Conservation (phyloP, 2,888 invertebrate genomes). For the Zaprionus bogoriensis region DNA sequence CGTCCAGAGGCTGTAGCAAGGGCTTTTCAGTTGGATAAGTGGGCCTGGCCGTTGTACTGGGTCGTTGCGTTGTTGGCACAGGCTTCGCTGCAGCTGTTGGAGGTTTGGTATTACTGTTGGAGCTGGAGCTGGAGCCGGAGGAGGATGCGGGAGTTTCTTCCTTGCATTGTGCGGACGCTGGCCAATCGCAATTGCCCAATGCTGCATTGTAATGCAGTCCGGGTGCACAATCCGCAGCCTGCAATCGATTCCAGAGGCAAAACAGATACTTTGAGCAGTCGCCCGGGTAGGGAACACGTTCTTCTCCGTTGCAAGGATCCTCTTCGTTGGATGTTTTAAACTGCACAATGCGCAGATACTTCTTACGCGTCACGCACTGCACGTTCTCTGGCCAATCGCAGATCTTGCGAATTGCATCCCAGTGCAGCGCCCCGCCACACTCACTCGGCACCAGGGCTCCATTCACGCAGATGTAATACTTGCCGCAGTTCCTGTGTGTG, state of each 20-base stretch:
- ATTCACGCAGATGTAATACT: conserved; percentile 91
- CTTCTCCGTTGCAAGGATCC: conserved; percentile 86
- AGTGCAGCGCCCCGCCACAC: conserved; percentile 90
- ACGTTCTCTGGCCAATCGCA: conserved; percentile 90
- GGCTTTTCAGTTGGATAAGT: conserved; percentile 79
- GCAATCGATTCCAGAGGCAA: conserved; percentile 91
- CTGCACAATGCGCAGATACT: conserved; percentile 76
- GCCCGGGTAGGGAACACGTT: conserved; percentile 86
- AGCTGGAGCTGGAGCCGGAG: conserved; percentile 7
- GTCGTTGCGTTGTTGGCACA: conserved; percentile 72
- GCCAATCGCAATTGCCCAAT: conserved; percentile 89
- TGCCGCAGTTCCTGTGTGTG: conserved; percentile 88
- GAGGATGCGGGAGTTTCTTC: conserved; percentile 17
- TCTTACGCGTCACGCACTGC: conserved; percentile 84
- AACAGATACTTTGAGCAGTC: conserved; percentile 90
- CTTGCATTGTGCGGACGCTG: conserved; percentile 86
- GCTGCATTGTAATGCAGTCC: conserved; percentile 90
- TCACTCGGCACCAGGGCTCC: conserved; percentile 87
- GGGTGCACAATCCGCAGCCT: conserved; percentile 88
- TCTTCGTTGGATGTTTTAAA: conserved; percentile 79
- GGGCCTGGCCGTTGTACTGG: conserved; percentile 73
- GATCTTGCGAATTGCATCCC: conserved; percentile 86
- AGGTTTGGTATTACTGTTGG: conserved; percentile 38
- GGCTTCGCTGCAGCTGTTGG: conserved; percentile 59
- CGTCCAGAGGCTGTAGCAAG: conserved; percentile 84